phyloP scores from a whole-genome alignment of 1,140 invertebrate species.

The Saxidomus purpurata region DNA sequence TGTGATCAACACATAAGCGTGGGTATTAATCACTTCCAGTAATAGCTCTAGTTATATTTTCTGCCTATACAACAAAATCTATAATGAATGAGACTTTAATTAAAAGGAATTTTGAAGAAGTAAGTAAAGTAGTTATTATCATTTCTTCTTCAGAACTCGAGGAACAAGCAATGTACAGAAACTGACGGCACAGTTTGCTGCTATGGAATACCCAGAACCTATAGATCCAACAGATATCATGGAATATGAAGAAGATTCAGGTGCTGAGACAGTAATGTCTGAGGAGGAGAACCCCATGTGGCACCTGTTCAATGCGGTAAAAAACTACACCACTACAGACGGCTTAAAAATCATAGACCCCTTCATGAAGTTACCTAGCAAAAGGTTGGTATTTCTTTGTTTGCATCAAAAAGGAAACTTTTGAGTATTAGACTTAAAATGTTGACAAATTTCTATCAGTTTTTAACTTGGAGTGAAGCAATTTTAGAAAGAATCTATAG shows the following conservation, averaged over 20 bases:
- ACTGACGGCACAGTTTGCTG: conserved; percentile 89
- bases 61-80: too few relatives aligned
- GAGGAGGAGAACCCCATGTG: conserved; percentile 87
- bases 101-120: too few relatives aligned
- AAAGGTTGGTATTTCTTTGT: conserved; percentile 84
- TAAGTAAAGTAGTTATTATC: too few relatives aligned
- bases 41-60: too few relatives aligned
- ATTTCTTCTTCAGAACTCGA: conserved; percentile 51
- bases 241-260: conserved; percentile 76
- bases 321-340: conserved; percentile 90
- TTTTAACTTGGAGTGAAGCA: too few relatives aligned
- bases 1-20: too few relatives aligned
- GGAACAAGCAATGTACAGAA: conserved; percentile 80
- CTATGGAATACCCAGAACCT: conserved; percentile 87
- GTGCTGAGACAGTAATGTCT: conserved; percentile 77
- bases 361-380: conserved; percentile 97
- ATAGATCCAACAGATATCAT: conserved; percentile 69
- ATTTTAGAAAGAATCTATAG: too few relatives aligned
- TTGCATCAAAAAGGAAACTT: too few relatives aligned
- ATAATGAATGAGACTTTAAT: too few relatives aligned
- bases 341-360: conserved; percentile 93
- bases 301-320: conserved; percentile 93
- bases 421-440: too few relatives aligned
- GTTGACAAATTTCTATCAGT: too few relatives aligned
- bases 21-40: too few relatives aligned